Conservation (phyloP, 2,797 vertebrate genomes). For the Danio aesculapii region DNA sequence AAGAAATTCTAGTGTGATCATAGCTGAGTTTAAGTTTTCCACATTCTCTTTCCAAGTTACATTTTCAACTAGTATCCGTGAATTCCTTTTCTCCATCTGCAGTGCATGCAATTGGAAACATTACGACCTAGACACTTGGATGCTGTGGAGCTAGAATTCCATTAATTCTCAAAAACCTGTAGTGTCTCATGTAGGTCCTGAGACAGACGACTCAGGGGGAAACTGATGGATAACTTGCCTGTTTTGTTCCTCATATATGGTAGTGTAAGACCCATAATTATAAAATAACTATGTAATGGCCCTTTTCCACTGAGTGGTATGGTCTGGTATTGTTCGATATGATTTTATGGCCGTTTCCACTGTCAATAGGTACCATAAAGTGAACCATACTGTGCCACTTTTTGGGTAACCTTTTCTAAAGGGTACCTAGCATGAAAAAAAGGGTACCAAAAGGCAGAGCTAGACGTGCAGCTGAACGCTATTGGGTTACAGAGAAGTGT, state of each 20-base stretch:
- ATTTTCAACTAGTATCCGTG: background rate
- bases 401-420: too few relatives aligned
- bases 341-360: too few relatives aligned
- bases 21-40: slow-evolving; percentile 2
- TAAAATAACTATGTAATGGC: background rate
- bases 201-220: background rate
- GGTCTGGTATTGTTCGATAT: too few relatives aligned
- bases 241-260: background rate
- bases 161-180: slow-evolving; percentile 30
- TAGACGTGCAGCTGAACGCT: too few relatives aligned
- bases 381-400: too few relatives aligned
- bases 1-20: slow-evolving; percentile 3
- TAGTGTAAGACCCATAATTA: background rate
- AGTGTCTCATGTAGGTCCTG: slow-evolving; percentile 26
- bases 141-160: slow-evolving; percentile 24
- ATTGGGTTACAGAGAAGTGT: too few relatives aligned
- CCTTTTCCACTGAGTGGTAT: too few relatives aligned
- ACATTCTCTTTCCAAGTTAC: slow-evolving; percentile 7
- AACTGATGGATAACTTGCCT: slow-evolving; percentile 12
- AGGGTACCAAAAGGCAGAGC: too few relatives aligned
- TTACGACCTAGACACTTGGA: slow-evolving; percentile 17
- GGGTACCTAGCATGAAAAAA: too few relatives aligned
- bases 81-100: background rate
- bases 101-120: slow-evolving; percentile 24
- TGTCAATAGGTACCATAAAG: too few relatives aligned